A percentile compares a stretch with the other conserved stretches of the same genome.
Evolutionary conservation across 2,113 vertebrate genomes (phyloP).

Genomic region (Rhizomys pruinosus): DNA sequence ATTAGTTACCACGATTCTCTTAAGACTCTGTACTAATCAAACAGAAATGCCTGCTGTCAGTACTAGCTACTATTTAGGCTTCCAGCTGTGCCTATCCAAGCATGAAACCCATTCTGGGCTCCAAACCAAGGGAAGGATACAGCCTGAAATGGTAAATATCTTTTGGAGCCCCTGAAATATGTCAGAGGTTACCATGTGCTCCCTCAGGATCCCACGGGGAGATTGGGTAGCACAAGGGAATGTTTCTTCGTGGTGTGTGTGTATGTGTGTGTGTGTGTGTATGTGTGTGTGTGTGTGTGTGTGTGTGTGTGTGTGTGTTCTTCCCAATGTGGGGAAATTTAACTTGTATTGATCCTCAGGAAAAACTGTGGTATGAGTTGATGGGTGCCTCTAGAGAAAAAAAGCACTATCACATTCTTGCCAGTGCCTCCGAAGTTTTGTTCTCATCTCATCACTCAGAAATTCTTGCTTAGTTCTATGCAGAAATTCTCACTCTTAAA

Average conservation of each 20-base stretch:
- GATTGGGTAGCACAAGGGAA: neutral
- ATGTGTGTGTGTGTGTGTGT: neutral
- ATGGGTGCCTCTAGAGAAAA: too few relatives aligned
- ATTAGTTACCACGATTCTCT: neutral
- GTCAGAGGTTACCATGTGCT: neutral
- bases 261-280: neutral
- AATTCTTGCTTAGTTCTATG: neutral
- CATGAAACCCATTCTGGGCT: neutral
- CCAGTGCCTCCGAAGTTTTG: neutral
- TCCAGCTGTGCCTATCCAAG: constrained; percentile 39
- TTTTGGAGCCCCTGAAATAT: constrained; percentile 16
- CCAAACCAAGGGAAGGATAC: neutral
- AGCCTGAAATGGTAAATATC: neutral
- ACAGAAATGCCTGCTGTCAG: neutral
- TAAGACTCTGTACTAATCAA: neutral
- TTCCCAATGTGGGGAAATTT: neutral
- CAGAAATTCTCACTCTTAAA: neutral
- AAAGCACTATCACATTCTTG: neutral
- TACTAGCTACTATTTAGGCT: neutral
- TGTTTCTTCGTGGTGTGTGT: neutral
- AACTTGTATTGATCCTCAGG: rapidly evolving
- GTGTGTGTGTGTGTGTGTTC: neutral
- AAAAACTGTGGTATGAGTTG: neutral
- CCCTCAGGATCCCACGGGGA: neutral
- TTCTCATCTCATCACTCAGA: neutral